These are phyloP conservation scores for Hippotragus niger DNA, from an alignment of 2,113 vertebrate genomes.

Conservation along the genomic window DNA sequence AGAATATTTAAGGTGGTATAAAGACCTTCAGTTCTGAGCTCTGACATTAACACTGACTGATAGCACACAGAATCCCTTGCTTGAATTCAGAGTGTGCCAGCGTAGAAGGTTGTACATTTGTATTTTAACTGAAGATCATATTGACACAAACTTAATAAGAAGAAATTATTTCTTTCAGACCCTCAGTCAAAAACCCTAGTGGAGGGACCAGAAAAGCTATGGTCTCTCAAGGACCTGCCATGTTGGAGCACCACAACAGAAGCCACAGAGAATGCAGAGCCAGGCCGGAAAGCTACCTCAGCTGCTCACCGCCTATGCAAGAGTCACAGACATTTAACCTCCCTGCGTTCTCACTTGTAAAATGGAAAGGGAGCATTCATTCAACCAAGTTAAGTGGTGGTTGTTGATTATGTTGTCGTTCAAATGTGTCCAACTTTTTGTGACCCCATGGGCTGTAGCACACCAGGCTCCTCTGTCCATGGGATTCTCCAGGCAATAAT, in stretches of 20 bases:
- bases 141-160: background rate
- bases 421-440: background rate
- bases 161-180: background rate
- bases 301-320: background rate
- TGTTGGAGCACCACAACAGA: background rate
- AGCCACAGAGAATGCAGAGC: background rate
- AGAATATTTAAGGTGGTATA: background rate
- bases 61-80: background rate
- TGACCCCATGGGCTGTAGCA: background rate
- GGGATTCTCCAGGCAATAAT: background rate
- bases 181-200: background rate
- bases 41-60: background rate
- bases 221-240: background rate
- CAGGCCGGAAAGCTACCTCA: background rate
- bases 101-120: background rate
- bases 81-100: background rate
- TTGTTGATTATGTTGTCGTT: background rate
- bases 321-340: background rate
- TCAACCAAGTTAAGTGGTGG: background rate
- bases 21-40: background rate
- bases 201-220: background rate
- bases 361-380: background rate
- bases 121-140: background rate
- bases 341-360: background rate
- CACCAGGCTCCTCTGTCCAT: background rate